Evolutionary conservation across 2,888 invertebrate genomes (phyloP), one percentile per base, ranked within the genome.

Genomic region (Octonoba sinensis): DNA sequence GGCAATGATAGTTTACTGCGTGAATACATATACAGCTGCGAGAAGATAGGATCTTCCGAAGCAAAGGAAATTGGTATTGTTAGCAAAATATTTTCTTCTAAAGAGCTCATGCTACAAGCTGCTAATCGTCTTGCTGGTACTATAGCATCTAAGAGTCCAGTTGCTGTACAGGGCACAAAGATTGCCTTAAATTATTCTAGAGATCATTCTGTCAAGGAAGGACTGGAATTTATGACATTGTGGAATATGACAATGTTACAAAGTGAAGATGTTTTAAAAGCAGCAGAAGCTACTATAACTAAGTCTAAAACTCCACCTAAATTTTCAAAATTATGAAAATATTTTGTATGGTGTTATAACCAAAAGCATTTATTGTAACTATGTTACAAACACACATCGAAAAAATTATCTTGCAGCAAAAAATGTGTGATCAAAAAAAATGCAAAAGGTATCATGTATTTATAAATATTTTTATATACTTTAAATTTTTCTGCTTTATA

Each of bases 161-260:
- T 99, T 3, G 99, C 98, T 0, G 93, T 99, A 0, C 98, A 99
- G 88, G 93, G 93, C 1, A 94, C 96, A 0, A 99, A 99, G 88
- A 90, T 92, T 74, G 93, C 91, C 86, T 87, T 99, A 22, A 91
- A 95, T 11, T 97, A 94, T 88, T 94, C 97, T 0, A 91, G 96
- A 86, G 96, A 96, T 88, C 95, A 97, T 87, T 90, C 94, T 0
- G 95, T 94, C n/a, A 92, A 93, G 84, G 94, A 96, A 73, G 95
- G 97, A 13, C 89, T 99, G 16, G 92, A 96, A 86, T 95, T 95
- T 86, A 93, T 97, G 88, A 77, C 82, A 3, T 62, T 73, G 20
- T 90, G 89, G 90, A 91, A 90, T 85, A 89, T 88, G 86, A 87
- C 86, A 11, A 89, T 90, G 88, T 85, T 90, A 49, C 89, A 90